These are phyloP conservation scores for Eupithecia tripunctaria DNA, from an alignment of 2,888 invertebrate genomes.

Conservation along the genomic window DNA sequence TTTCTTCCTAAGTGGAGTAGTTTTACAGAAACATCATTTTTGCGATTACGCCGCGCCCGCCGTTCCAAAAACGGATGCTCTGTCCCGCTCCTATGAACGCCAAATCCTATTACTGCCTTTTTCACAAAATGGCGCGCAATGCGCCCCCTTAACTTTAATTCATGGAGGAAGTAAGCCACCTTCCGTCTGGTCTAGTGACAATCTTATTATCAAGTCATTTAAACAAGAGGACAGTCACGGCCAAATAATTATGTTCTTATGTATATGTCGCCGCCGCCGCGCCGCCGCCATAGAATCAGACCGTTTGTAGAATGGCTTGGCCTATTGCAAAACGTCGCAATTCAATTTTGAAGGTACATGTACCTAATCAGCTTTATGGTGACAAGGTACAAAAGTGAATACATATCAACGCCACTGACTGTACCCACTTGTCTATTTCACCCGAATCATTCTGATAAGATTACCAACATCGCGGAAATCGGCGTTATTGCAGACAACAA, in stretches of 20 bases:
- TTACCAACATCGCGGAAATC: conserved; percentile 19
- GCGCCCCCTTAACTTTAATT: background rate
- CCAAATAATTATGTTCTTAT: background rate
- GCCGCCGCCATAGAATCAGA: no score
- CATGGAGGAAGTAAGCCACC: background rate
- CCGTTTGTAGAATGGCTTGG: no score
- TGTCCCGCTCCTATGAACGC: no score
- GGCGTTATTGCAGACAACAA: conserved; percentile 9
- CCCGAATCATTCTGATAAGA: conserved; percentile 22
- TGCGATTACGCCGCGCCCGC: no score
- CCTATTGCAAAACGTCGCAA: no score
- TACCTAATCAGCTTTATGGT: background rate
- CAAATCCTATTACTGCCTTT: no score
- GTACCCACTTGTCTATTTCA: conserved; percentile 6
- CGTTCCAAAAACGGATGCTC: no score
- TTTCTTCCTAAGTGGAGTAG: no score
- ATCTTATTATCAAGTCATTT: background rate
- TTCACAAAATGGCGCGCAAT: no score
- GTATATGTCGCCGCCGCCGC: no score
- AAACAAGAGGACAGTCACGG: background rate
- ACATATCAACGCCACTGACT: background rate
- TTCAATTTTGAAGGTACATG: no score
- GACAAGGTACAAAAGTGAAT: background rate
- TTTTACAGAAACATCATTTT: no score
- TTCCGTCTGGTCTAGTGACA: background rate